A percentile compares a stretch with the other conserved stretches of the same genome.
phyloP scores from a whole-genome alignment of 1,140 invertebrate species.

The Ips nitidus region DNA sequence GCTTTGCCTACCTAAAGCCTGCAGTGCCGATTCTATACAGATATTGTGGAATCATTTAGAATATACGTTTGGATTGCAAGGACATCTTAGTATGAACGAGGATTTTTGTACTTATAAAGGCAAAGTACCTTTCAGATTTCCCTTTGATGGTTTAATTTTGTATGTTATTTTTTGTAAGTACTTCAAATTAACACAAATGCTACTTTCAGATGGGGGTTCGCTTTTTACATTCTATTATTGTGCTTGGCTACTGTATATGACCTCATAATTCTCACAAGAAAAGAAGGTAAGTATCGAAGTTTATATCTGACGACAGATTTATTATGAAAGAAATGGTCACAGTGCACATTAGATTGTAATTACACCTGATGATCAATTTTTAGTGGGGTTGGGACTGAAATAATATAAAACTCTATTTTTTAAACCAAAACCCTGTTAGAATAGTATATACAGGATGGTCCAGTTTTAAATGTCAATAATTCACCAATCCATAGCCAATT shows the following conservation, averaged over 20 bases:
- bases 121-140: conserved; percentile 31
- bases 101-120: conserved; percentile 38
- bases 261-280: neutral
- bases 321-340: no score
- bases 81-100: conserved; percentile 30
- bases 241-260: neutral
- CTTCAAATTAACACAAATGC: neutral
- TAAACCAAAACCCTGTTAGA: no score
- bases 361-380: no score
- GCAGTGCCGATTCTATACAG: conserved; percentile 35
- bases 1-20: conserved; percentile 39
- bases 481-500: no score
- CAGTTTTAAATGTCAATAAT: no score
- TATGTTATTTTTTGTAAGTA: conserved; percentile 23
- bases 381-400: no score
- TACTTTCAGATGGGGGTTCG: conserved; percentile 9
- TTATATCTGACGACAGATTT: no score
- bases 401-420: no score
- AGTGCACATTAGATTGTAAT: no score
- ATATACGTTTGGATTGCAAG: conserved; percentile 29
- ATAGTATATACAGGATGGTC: no score
- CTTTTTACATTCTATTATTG: neutral
- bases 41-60: conserved; percentile 37
- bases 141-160: conserved; percentile 34
- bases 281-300: no score